These are phyloP conservation scores for Pyrgus malvae DNA, from an alignment of 2,888 invertebrate genomes.

Conservation along the genomic window DNA sequence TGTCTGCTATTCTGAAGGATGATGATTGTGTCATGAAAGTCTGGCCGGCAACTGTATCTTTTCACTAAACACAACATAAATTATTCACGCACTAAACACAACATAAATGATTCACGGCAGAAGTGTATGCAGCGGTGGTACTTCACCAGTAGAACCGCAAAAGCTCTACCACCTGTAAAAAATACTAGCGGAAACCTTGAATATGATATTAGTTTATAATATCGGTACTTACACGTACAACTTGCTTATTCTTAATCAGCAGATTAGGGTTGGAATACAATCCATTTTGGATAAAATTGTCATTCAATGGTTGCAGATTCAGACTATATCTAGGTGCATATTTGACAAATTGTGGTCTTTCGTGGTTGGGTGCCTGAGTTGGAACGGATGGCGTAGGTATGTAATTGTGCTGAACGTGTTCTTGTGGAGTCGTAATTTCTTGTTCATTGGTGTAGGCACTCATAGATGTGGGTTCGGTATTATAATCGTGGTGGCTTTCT, in stretches of 20 bases:
- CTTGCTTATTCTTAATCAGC: conserved; percentile 13
- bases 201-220: too few species aligned
- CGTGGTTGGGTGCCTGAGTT: neutral
- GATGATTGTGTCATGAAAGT: too few species aligned
- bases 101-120: too few species aligned
- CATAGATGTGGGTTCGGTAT: neutral
- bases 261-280: conserved; percentile 1
- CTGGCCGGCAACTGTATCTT: too few species aligned
- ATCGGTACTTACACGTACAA: conserved; percentile 6
- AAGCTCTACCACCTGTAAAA: too few species aligned
- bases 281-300: neutral
- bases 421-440: neutral
- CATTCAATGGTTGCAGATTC: neutral
- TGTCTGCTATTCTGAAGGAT: too few species aligned
- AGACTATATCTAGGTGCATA: conserved; percentile 3
- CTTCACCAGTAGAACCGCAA: too few species aligned
- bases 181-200: neutral
- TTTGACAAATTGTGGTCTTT: neutral
- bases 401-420: neutral
- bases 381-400: neutral
- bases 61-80: too few species aligned
- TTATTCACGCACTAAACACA: too few species aligned
- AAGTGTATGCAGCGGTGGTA: too few species aligned
- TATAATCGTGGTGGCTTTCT: neutral
- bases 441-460: neutral